Conservation (phyloP, 1,140 invertebrate species). For the Caenorhabditis brenneri region DNA sequence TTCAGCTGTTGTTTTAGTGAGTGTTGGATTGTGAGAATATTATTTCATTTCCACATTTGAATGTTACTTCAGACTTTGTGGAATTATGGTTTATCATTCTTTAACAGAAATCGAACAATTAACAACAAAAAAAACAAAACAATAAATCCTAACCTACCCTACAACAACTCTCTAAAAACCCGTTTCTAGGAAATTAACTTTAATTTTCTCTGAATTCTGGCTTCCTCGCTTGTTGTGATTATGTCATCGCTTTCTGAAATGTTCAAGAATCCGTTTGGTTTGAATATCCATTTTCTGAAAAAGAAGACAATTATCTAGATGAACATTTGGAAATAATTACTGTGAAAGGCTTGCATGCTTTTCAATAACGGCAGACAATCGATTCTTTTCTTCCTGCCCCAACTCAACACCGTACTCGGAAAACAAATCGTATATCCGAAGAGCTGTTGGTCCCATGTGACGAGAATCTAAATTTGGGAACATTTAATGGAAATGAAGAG, state of each 20-base stretch:
- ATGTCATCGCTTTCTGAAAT: not conserved
- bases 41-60: too few species aligned
- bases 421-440: conserved; percentile 6
- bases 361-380: not conserved
- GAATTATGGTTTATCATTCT: too few species aligned
- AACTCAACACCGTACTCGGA: not conserved
- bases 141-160: not conserved
- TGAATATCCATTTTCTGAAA: conserved; percentile 35
- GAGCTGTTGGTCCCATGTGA: conserved; percentile 20
- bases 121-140: not conserved
- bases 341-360: conserved; percentile 6
- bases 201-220: not conserved
- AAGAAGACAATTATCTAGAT: not conserved
- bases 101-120: not conserved
- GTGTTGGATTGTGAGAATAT: too few species aligned
- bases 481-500: not conserved
- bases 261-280: conserved; percentile 24
- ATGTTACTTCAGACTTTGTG: too few species aligned
- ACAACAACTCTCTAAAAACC: not conserved
- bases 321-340: not conserved
- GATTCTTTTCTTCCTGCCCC: not conserved
- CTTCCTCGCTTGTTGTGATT: conserved; percentile 2
- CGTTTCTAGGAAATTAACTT: not conserved
- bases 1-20: too few species aligned
- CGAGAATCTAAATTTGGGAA: not conserved